Base-by-base conservation (phyloP, 2,888 invertebrate genomes). In the Campopleginae sp. region DNA sequence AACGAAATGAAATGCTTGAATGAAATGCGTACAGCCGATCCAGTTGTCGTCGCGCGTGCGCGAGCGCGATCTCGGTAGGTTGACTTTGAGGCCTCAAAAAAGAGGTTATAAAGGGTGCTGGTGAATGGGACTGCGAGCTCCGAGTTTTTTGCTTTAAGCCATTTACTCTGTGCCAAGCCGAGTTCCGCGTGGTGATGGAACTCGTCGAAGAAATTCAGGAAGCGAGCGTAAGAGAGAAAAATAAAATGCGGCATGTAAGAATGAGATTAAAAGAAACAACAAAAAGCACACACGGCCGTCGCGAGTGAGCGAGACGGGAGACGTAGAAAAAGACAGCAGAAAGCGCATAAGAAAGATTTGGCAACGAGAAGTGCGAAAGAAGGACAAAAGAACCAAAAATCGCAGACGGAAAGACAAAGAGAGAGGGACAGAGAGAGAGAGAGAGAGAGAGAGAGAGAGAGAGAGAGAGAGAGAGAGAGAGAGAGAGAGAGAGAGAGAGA, bases 11-110 rank as follows among this genome's bases (percentile, higher is more conserved):
- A 81, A 78, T 46, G 58, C 70, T 78, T 82, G 85, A 85, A 85
- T 85, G 85, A 82, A 82, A 76, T 66, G 44, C 80, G 74, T 65
- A 23, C 48, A 72, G n/a, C 48, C 46, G 72, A 75, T 66, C 71
- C 61, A 61, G 66, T 63, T 63, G 71, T 46, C 61, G 48, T 38
- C 65, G 76, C 65, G 76, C 76, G 65, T 76, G 76, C 76, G 65
- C 38, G 46, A 44, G n/a, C 46, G 65, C 66, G 51, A 70, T 48
- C 70, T 48, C 17, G 78, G 75, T 74, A 27, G 72, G 54, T 38
- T 75, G 48, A 38, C 65, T 82, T 54, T 72, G 44, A 51, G 12
- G 46, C 71, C 75, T 71, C 65, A 77, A 85, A 84, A 80, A 74
- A 80, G 74, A 66, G 51, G 61, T 38, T 79, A 65, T 14, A 61